phyloP scores from a whole-genome alignment of 2,113 vertebrate species.

The Sorex araneus region DNA sequence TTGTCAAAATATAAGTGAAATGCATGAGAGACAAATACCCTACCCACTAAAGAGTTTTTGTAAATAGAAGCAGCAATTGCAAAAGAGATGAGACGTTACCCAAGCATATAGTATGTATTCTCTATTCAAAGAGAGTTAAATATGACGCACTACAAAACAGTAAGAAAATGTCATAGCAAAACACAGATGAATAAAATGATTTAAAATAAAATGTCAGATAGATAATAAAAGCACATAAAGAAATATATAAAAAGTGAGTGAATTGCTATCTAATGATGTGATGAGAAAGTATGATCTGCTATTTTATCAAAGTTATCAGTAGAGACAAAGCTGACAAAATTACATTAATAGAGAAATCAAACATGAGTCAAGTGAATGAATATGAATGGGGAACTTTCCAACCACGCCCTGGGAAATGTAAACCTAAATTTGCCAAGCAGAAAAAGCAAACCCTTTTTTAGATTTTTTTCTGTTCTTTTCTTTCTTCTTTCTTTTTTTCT shows the following conservation, averaged over 20 bases:
- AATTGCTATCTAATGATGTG: constrained; percentile 56
- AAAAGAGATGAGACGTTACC: not conserved
- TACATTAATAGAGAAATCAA: not conserved
- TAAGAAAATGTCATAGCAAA: no score
- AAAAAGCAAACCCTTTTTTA: not conserved
- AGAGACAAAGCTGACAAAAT: not conserved
- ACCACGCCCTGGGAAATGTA: not conserved
- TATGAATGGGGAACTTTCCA: not conserved
- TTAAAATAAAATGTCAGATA: no score
- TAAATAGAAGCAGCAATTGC: not conserved
- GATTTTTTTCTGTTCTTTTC: no score
- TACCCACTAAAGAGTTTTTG: not conserved
- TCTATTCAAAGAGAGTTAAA: no score
- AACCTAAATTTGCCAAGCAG: not conserved
- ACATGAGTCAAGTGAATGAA: not conserved
- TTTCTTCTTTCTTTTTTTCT: no score
- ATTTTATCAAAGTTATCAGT: not conserved
- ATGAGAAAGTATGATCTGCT: not conserved
- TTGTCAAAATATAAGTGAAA: constrained; percentile 26
- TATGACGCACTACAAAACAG: no score
- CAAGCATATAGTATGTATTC: not conserved
- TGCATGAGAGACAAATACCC: not conserved
- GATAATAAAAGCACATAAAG: constrained; percentile 12
- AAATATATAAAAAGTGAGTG: constrained; percentile 29
- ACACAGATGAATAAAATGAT: no score